Conservation (phyloP, 2,888 invertebrate genomes). For the Seladonia tumulorum region DNA sequence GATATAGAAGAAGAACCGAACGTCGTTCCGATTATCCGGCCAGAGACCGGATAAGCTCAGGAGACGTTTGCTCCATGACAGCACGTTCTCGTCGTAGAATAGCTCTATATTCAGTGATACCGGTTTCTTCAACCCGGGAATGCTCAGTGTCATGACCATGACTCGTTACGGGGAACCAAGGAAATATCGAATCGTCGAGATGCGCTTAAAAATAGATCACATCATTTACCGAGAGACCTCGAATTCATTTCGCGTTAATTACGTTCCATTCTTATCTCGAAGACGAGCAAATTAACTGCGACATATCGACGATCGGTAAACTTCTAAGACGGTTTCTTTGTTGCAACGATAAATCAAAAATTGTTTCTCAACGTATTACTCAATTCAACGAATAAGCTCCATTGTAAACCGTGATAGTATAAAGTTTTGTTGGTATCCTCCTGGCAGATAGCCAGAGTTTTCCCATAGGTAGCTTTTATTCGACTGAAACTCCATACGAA, state of each 20-base stretch:
- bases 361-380: not conserved
- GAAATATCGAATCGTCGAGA: not conserved
- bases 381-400: not conserved
- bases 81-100: slow-evolving; percentile 58
- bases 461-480: not conserved
- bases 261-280: not conserved
- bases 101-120: slow-evolving; percentile 33
- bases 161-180: not conserved
- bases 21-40: slow-evolving; percentile 57
- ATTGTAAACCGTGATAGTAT: not conserved
- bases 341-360: not conserved
- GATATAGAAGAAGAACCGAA: slow-evolving; percentile 59
- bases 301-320: not conserved
- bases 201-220: not conserved
- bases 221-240: not conserved
- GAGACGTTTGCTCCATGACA: slow-evolving; percentile 62
- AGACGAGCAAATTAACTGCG: not conserved
- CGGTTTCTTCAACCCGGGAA: slow-evolving; percentile 24
- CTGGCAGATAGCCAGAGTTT: not conserved
- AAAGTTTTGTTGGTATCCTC: not conserved
- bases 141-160: not conserved
- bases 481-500: not conserved
- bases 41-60: slow-evolving; percentile 60
- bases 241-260: not conserved
- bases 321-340: not conserved